phyloP scores from a whole-genome alignment of 2,888 invertebrate genomes.

The Isoperla grammatica region DNA sequence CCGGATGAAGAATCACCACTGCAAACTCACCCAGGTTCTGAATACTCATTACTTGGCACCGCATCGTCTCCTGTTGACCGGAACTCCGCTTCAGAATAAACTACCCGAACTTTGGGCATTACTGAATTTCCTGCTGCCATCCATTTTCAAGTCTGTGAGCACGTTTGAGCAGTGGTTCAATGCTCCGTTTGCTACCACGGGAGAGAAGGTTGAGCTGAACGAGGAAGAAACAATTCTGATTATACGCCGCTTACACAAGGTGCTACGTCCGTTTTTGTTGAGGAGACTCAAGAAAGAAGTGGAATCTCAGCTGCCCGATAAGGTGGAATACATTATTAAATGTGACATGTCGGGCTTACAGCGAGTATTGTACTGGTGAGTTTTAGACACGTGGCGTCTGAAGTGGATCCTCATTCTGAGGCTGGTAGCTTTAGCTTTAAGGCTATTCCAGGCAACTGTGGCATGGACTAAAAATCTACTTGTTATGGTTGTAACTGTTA shows the following conservation, averaged over 20 bases:
- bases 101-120: conserved; percentile 59
- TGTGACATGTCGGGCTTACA: conserved; percentile 61
- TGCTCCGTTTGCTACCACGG: conserved; percentile 60
- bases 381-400: no score
- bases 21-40: conserved; percentile 55
- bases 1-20: conserved; percentile 63
- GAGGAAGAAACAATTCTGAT: conserved; percentile 61
- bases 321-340: conserved; percentile 58
- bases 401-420: no score
- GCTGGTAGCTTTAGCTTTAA: no score
- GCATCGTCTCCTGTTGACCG: conserved; percentile 55
- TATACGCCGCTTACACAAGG: conserved; percentile 60
- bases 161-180: conserved; percentile 66
- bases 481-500: no score
- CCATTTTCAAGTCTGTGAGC: conserved; percentile 57
- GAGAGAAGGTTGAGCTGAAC: conserved; percentile 58
- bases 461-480: no score
- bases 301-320: conserved; percentile 59
- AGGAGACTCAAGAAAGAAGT: conserved; percentile 59
- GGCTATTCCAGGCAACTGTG: no score
- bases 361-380: conserved; percentile 45
- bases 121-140: conserved; percentile 57
- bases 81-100: conserved; percentile 56
- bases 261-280: conserved; percentile 57
- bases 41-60: conserved; percentile 57